These are phyloP conservation scores for Petrophora chlorosata DNA, from an alignment of 2,888 invertebrate species.

Conservation along the genomic window DNA sequence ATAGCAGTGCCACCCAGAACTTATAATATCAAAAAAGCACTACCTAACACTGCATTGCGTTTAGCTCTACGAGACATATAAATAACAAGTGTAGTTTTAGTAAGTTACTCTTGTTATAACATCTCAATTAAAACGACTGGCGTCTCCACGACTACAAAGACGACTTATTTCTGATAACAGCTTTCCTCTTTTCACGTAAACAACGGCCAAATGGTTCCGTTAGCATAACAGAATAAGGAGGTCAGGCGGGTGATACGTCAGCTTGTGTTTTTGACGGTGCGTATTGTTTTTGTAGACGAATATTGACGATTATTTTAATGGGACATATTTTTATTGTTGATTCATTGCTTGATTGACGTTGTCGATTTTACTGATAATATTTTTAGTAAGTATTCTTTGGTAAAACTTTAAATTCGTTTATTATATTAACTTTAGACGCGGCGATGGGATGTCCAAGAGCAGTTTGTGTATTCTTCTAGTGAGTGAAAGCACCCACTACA, in stretches of 20 bases:
- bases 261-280: constrained; percentile 33
- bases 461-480: too few relatives aligned
- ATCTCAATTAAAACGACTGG: constrained; percentile 9
- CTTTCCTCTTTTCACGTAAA: constrained; percentile 66
- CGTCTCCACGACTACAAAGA: constrained; percentile 36
- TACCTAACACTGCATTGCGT: too few relatives aligned
- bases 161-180: constrained; percentile 67
- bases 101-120: not conserved
- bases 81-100: not conserved
- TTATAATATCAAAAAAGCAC: too few relatives aligned
- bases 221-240: constrained; percentile 41
- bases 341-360: not conserved
- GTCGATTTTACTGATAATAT: not conserved
- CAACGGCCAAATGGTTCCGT: constrained; percentile 55
- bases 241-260: constrained; percentile 40
- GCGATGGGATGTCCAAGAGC: too few relatives aligned
- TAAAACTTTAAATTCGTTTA: too few relatives aligned
- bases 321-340: not conserved
- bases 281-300: constrained; percentile 32
- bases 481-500: too few relatives aligned
- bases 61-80: too few relatives aligned
- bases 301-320: constrained; percentile 11
- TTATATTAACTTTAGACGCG: too few relatives aligned
- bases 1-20: too few relatives aligned
- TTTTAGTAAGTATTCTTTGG: too few relatives aligned